Evolutionary conservation across 2,113 vertebrate species (phyloP), one percentile per base, ranked within the genome.

Genomic region (Perca flavescens): DNA sequence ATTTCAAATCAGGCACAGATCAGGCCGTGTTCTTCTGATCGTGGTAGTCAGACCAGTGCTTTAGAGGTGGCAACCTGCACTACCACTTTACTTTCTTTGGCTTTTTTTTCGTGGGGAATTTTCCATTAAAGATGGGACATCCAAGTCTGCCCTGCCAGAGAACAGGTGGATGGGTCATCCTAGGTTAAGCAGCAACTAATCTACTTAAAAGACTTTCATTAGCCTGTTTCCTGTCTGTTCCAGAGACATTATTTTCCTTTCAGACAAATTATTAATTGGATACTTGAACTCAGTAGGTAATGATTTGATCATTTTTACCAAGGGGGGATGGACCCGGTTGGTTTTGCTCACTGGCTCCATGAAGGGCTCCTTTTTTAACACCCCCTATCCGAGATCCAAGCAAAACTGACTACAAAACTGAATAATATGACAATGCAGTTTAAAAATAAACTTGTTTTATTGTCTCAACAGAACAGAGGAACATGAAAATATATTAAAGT

Each of bases 201-300:
- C 83, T 76, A 34, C 70, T 66, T 83, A 53, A 63, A 72, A 68
- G 74, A 79, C 80, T 75, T 88, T 72, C 74, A 88, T 88, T 78
- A 80, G 72, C 62, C 66, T 3, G 69, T 34, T 62, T 60, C 53
- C 73, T 9, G 46, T 74, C 25, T 14, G n/a, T 31, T 63, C 4
- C 47, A 28, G 8, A 43, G 16, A 60, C 19, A 1, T 11, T 57
- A 21, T 25, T 52, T 19, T 11, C 8, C 19, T 60, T 6, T 11
- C 21, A 19, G 46, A 50, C 53, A n/a, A 66, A 47, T 47, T 19
- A 0, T 70, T 53, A 36, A n/a, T 14, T 62, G 31, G 54, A 61
- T 15, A 7, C 31, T 40, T 36, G 5, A 13, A 15, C 3, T 43
- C 40, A 11, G 40, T 43, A 43, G 40, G 40, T 43, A 10, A 11